Conservation (phyloP, 1,140 invertebrate species). For the Pomacea maculata region DNA sequence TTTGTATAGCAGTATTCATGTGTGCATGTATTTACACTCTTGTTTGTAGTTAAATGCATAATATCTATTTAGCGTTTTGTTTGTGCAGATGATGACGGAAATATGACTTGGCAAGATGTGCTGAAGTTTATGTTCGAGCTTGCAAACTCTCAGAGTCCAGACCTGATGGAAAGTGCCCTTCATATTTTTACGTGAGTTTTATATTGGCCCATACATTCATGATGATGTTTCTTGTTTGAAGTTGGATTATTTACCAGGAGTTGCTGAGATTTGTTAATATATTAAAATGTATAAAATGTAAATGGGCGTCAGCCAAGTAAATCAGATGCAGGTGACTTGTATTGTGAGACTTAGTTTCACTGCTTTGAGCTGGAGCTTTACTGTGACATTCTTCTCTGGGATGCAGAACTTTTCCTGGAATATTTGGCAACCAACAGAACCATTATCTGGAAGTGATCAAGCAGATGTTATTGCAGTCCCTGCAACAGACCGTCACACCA, state of each 20-base stretch:
- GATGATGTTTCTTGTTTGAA: not conserved
- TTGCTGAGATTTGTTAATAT: not conserved
- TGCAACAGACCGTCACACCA: constrained; percentile 76
- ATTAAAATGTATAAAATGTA: not conserved
- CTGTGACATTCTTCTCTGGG: not conserved
- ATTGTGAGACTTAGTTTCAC: no score
- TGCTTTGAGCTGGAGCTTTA: not conserved
- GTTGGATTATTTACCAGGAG: not conserved
- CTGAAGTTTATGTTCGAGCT: constrained; percentile 96
- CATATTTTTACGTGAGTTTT: constrained; percentile 87
- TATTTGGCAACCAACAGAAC: constrained; percentile 95
- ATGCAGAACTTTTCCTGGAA: constrained; percentile 86
- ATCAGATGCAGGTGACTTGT: no score
- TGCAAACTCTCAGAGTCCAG: constrained; percentile 81
- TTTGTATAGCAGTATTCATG: not conserved
- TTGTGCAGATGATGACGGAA: constrained; percentile 87
- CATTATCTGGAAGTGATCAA: constrained; percentile 94
- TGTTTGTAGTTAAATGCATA: not conserved
- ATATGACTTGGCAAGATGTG: constrained; percentile 97
- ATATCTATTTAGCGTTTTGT: constrained; percentile 3
- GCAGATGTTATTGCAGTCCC: constrained; percentile 87
- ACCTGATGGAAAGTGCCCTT: constrained; percentile 92
- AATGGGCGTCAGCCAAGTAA: not conserved
- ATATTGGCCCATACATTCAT: not conserved
- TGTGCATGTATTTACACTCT: not conserved